phyloP scores from a whole-genome alignment of 2,113 vertebrate genomes.

The Petrocephalus zakoni region DNA sequence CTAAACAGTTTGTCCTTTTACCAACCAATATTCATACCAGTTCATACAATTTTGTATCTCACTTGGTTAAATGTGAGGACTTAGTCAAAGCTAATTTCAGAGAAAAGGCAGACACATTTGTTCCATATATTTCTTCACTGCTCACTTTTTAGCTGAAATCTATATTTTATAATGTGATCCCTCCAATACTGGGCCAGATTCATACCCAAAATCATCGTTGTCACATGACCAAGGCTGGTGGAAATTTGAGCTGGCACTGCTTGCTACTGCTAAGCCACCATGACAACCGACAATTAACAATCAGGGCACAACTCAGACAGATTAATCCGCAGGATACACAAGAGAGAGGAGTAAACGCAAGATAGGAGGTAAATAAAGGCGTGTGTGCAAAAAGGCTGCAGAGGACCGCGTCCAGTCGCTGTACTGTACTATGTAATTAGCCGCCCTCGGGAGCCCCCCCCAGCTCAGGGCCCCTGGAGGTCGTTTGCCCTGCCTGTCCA shows the following conservation, averaged over 20 bases:
- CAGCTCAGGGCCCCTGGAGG: no score
- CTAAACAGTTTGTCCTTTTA: background rate
- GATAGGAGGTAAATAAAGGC: background rate
- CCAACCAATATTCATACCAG: background rate
- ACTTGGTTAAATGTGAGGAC: background rate
- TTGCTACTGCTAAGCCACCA: background rate
- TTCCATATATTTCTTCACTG: background rate
- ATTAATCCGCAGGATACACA: background rate
- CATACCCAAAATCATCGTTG: background rate
- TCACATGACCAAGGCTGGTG: background rate
- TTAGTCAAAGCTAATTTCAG: background rate
- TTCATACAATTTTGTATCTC: background rate
- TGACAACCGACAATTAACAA: background rate
- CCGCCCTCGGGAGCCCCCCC: no score
- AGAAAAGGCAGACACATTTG: background rate
- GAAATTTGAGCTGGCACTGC: background rate
- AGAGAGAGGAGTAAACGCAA: background rate
- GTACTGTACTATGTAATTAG: no score
- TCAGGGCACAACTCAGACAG: background rate
- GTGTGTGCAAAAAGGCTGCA: background rate
- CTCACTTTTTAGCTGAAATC: background rate
- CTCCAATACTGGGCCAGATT: background rate
- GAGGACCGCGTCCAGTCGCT: background rate
- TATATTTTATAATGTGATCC: background rate
- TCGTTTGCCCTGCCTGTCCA: no score